Evolutionary conservation across 64 coral and sea anemone species (phyloP), one percentile per base, ranked within the genome.

Genomic region (Stylophora pistillata): DNA sequence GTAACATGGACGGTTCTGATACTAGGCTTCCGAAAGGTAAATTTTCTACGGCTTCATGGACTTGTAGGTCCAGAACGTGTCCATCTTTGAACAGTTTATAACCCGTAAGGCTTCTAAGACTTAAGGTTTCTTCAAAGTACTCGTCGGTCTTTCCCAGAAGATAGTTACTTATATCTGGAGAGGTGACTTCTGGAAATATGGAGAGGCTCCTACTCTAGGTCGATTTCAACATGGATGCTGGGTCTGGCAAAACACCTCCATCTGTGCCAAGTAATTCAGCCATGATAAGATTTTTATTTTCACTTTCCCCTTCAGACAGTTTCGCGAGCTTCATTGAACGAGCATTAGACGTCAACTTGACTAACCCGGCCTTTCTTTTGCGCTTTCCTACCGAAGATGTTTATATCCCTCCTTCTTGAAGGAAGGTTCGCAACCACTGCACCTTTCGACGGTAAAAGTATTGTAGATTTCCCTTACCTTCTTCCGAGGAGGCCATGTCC

Each of bases 91-190:
- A 89, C 31, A 85, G 13, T n/a, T 20, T 18, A 82, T 89, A 89
- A 11, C 92, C 92, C 10, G 58, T 79, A 10, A 89, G 79, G 53
- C 72, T 94, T 63, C 85, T 89, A 60, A 12, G 86, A 89, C 53
- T 89, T 89, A 89, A n/a, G 27, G 26, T 84, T 77, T 81, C 86
- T 76, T 34, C 60, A 54, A 55, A 73, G 37, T 89, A 89, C 16
- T 92, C 75, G 60, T 91, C 86, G 61, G 78, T 55, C 62, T 94
- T 89, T 37, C 78, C 78, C 15, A 89, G 9, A 18, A 89, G 65
- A 85, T 85, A 89, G 72, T 84, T 94, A 59, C 73, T 89, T 17
- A 89, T 94, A 73, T 94, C 86, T 28, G 92, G 92, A 55, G 88
- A 93, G 28, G 92, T 94, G 27, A 94, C 66, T 56, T 85, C 58